Evolutionary conservation across 2,797 vertebrate genomes (phyloP).

Genomic region (Myioborus melanocephalus): DNA sequence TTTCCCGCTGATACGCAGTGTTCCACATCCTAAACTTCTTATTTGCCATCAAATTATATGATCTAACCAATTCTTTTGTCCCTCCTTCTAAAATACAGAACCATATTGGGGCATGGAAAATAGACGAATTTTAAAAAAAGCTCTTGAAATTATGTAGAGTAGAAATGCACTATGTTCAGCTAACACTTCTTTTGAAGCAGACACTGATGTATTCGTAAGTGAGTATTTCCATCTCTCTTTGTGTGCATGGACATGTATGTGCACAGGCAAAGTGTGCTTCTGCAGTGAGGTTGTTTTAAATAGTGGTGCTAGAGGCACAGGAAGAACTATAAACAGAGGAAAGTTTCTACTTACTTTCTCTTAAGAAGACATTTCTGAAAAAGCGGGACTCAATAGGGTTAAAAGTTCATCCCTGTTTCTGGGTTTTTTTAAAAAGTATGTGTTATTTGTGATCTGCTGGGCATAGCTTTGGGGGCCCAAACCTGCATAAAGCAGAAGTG

Average conservation of each 20-base stretch:
- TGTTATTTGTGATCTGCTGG: background rate
- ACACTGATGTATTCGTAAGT: background rate
- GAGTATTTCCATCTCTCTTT: background rate
- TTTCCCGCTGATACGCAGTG: background rate
- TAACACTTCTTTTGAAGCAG: background rate
- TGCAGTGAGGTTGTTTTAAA: background rate
- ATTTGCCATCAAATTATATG: background rate
- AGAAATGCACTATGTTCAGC: background rate
- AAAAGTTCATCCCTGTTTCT: background rate
- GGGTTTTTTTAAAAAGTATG: fast-evolving
- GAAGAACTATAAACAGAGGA: background rate
- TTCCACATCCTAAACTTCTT: background rate
- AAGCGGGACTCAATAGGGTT: background rate
- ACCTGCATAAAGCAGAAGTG: background rate
- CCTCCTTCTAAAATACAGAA: background rate
- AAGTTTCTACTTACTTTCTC: background rate
- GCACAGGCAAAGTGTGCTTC: background rate
- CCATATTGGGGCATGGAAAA: background rate
- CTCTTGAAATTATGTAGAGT: background rate
- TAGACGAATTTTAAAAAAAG: background rate
- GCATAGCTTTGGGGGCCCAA: background rate
- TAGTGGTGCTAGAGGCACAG: background rate
- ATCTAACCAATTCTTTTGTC: background rate
- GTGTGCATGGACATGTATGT: background rate
- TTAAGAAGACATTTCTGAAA: background rate